Conservation (phyloP, 2,113 vertebrate genomes). For the Saccopteryx bilineata region DNA sequence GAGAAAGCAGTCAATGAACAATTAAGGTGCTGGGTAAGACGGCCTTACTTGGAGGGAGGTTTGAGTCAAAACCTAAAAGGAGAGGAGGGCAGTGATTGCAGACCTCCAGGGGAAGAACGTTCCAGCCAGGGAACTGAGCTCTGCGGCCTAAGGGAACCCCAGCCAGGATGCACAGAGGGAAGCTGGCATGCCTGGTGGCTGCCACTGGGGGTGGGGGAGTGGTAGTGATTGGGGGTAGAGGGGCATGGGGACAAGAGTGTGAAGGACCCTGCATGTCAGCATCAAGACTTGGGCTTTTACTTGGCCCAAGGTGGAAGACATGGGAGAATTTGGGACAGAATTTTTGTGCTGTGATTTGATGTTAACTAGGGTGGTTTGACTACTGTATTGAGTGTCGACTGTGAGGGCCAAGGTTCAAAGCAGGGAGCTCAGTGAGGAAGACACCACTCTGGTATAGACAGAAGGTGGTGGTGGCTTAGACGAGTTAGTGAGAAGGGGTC, state of each 20-base stretch:
- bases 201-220: too few species aligned
- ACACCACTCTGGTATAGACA: neutral
- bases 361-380: accelerated
- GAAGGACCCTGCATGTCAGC: neutral
- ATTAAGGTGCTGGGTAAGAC: too few species aligned
- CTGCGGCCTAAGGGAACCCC: neutral
- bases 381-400: neutral
- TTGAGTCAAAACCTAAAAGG: neutral
- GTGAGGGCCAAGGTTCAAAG: neutral
- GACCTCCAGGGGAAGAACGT: neutral
- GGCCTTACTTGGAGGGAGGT: neutral
- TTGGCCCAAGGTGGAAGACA: neutral
- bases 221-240: neutral
- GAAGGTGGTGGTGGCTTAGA: accelerated
- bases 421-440: neutral
- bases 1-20: too few species aligned
- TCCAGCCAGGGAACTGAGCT: neutral
- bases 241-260: accelerated
- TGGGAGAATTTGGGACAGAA: neutral
- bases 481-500: neutral
- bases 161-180: neutral
- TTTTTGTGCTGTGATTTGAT: neutral
- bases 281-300: neutral
- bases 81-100: neutral
- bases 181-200: neutral